phyloP scores from a whole-genome alignment of 2,888 invertebrate species.

The Chymomyza procnemis region DNA sequence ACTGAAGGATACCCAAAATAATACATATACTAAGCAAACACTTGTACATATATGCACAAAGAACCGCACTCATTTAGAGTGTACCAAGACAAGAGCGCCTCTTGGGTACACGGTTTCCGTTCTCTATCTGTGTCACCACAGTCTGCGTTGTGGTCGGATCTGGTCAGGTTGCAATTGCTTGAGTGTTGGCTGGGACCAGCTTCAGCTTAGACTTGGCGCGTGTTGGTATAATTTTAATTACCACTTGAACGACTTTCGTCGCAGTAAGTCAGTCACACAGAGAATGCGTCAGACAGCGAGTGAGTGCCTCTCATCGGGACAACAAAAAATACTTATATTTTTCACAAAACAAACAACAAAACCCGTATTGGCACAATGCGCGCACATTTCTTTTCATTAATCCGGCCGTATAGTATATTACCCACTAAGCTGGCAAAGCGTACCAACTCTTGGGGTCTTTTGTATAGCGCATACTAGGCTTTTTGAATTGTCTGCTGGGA shows the following conservation, averaged over 20 bases:
- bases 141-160: background rate
- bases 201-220: background rate
- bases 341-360: constrained; percentile 26
- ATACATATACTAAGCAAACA: constrained; percentile 1
- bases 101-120: constrained; percentile 42
- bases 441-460: too few relatives aligned
- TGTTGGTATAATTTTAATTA: constrained; percentile 70
- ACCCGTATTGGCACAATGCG: constrained; percentile 45
- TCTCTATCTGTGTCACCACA: constrained; percentile 56
- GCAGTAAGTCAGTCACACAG: constrained; percentile 36
- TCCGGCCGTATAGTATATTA: background rate
- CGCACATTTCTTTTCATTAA: constrained; percentile 19
- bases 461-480: background rate
- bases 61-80: constrained; percentile 25
- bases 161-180: background rate
- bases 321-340: constrained; percentile 18
- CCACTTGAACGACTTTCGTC: constrained; percentile 51
- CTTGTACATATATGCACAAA: background rate
- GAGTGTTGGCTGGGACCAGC: background rate
- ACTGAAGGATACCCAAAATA: background rate
- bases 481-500: background rate
- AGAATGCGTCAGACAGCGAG: constrained; percentile 22
- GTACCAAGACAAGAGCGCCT: constrained; percentile 21
- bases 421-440: background rate
- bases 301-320: constrained; percentile 20